Evolutionary conservation across 2,113 vertebrate genomes (phyloP).

Genomic region (Mola mola): DNA sequence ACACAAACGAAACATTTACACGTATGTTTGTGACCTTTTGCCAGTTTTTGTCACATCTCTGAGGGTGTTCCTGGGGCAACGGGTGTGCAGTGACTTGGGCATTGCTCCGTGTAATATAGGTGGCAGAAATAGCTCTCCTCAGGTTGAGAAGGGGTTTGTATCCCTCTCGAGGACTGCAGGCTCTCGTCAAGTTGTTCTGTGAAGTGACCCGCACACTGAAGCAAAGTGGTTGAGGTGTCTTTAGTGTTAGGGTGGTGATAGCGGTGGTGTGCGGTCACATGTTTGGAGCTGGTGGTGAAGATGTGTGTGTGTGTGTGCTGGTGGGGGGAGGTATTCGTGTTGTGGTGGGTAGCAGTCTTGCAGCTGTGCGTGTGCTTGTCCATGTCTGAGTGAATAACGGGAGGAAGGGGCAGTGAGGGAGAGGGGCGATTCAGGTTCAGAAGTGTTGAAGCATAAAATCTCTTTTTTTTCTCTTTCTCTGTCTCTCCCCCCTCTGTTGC

Average conservation of each 20-base stretch:
- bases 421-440: conserved; percentile 62
- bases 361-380: conserved; percentile 79
- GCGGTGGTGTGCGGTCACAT: conserved; percentile 47
- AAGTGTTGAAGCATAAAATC: conserved; percentile 86
- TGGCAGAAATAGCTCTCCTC: conserved; percentile 54
- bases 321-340: conserved; percentile 23
- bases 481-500: conserved; percentile 65
- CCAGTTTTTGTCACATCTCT: conserved; percentile 37
- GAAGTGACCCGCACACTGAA: conserved; percentile 80
- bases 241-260: conserved; percentile 47
- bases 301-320: conserved; percentile 24
- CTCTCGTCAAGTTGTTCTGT: conserved; percentile 71
- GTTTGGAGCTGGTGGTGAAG: conserved; percentile 43
- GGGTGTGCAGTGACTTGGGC: conserved; percentile 6
- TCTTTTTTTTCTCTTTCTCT: conserved; percentile 40
- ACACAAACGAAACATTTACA: background rate
- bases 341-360: conserved; percentile 48
- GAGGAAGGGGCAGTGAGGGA: conserved; percentile 32
- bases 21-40: conserved; percentile 56
- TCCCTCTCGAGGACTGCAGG: conserved; percentile 66
- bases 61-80: conserved; percentile 34
- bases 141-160: conserved; percentile 40
- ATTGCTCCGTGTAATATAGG: conserved; percentile 50
- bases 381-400: conserved; percentile 70
- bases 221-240: conserved; percentile 80